Base-by-base conservation (phyloP, 2,797 vertebrate species). In the Myotis vivesi region DNA sequence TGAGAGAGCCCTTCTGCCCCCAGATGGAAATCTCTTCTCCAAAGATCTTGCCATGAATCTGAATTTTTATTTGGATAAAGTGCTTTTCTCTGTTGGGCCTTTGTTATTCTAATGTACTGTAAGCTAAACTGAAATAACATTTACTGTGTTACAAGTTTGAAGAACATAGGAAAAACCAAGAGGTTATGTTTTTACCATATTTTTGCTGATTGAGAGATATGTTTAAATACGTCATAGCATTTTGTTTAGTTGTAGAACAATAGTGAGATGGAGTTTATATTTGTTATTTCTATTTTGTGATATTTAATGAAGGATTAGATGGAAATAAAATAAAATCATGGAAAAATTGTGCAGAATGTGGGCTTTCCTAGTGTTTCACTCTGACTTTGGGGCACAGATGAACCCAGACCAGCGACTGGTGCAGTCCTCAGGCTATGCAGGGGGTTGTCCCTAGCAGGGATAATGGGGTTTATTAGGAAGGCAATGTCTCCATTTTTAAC, bases 121-220 rank as follows among this genome's bases (percentile, higher is more conserved):
- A 94, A 94, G 55, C 90, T 95, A 94, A 96, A 66, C 44, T 92
- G 76, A 97, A 96, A 82, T 88, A 97, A 83, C 30, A 82, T 16
- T 87, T 82, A 95, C 8, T 73, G 36, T 90, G 89, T 91, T 85
- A 36, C 62, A 95, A 71, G 46, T 96, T 92, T 96, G 68, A 89
- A 95, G 89, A 95, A 92, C 25, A 87, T 28, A 92, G 79, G 79
- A 13, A 96, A 75, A 95, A 81, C 79, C 44, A 77, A 81, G 46
- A 81, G 25, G 2, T 95, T 80, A 23, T 68, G 38, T 71, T 87
- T 66, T 44, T 44, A 44, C 44, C 44, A 80, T 91, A 80, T 59
- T 82, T 95, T 90, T 93, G 84, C 28, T 57, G 36, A 49, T 41
- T 46, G 49, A 93, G 85, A 93, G 62, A 41, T 36, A 75, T 68